Percentiles rank a stretch among this genome's conserved stretches.
These are phyloP conservation scores for Mayetiola destructor DNA, from an alignment of 2,888 invertebrate genomes.

Conservation along the genomic window DNA sequence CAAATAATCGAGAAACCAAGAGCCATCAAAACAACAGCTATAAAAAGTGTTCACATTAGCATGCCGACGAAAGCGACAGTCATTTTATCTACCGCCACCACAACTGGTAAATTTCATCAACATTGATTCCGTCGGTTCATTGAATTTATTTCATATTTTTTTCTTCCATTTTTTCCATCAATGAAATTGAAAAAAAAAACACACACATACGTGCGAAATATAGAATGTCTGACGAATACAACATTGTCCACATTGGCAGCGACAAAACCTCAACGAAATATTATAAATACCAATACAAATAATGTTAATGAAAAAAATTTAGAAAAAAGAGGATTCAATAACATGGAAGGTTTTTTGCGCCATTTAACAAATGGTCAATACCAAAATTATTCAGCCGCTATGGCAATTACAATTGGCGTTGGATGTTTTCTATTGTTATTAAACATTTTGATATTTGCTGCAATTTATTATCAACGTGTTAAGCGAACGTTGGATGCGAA, in stretches of 20 bases:
- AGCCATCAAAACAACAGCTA: background rate
- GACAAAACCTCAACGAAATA: conserved; percentile 23
- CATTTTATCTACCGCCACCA: background rate
- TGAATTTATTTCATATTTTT: background rate
- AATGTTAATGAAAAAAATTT: conserved; percentile 53
- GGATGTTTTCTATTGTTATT: conserved; percentile 68
- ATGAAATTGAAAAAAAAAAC: too few species aligned
- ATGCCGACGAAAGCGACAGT: background rate
- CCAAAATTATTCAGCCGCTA: conserved; percentile 76
- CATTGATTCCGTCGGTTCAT: too few species aligned
- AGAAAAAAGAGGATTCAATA: background rate
- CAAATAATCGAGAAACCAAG: background rate
- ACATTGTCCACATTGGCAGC: conserved; percentile 33
- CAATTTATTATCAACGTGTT: conserved; percentile 74
- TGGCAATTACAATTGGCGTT: conserved; percentile 75
- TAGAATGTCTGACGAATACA: conserved; percentile 55
- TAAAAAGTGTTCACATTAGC: background rate
- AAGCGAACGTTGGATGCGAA: conserved; percentile 47
- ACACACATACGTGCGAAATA: background rate
- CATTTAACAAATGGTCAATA: conserved; percentile 65
- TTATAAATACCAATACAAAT: conserved; percentile 22
- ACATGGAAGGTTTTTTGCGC: conserved; percentile 36
- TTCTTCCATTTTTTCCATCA: background rate
- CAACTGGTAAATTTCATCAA: too few species aligned
- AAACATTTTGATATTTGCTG: conserved; percentile 75